Percentiles rank a stretch among this genome's conserved stretches.
These are phyloP conservation scores for Halcyon malimbica DNA, from an alignment of 2,113 vertebrate species.

Conservation along the genomic window DNA sequence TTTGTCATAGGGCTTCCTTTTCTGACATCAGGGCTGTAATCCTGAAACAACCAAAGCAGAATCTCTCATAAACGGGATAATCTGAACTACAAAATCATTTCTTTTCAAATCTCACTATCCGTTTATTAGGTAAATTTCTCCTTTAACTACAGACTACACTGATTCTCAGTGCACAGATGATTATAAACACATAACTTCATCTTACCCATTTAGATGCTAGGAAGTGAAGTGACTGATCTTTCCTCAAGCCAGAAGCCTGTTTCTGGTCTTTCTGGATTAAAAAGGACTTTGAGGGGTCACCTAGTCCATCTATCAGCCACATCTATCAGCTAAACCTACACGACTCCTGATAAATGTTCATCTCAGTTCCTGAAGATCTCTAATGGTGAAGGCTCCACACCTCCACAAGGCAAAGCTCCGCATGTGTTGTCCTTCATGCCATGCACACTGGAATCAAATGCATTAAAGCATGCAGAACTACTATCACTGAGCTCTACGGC, in stretches of 20 bases:
- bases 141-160: neutral
- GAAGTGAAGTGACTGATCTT: neutral
- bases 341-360: neutral
- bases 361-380: neutral
- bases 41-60: neutral
- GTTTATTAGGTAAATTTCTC: neutral
- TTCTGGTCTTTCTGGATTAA: neutral
- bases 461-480: neutral
- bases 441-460: fast-evolving
- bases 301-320: neutral
- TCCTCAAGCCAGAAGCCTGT: neutral
- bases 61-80: neutral
- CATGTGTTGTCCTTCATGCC: fast-evolving
- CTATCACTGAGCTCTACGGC: neutral
- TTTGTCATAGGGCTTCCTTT: neutral
- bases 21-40: neutral
- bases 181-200: neutral
- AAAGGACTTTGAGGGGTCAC: neutral
- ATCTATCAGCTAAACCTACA: neutral
- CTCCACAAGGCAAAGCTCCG: neutral
- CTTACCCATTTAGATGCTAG: neutral
- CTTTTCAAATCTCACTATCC: neutral
- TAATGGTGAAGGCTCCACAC: neutral
- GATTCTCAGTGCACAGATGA: neutral
- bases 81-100: neutral